Evolutionary conservation across 1,140 invertebrate species (phyloP).

Genomic region (Armadillidium nasatum): DNA sequence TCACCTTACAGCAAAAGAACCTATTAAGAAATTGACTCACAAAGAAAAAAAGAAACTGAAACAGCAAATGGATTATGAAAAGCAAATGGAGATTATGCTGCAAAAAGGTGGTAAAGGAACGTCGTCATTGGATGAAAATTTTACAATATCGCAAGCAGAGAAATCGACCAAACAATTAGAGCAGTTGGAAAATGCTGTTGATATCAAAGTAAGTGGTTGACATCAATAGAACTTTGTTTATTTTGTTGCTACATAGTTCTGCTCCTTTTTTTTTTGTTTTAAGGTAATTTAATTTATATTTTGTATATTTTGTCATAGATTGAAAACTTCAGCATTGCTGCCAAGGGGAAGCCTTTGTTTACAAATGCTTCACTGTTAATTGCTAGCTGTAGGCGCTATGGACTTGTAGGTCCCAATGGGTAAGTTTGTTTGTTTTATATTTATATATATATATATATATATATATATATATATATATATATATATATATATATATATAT

Average conservation of each 20-base stretch:
- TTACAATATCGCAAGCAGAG: constrained; percentile 91
- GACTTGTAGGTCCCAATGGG: constrained; percentile 97
- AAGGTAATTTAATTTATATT: no score
- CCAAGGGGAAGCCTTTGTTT: constrained; percentile 95
- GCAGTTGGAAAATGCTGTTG: constrained; percentile 87
- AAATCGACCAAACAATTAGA: constrained; percentile 76
- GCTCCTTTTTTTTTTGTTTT: no score
- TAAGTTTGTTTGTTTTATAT: no score
- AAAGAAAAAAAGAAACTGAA: constrained; percentile 94
- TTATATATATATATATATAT: constrained; percentile 14
- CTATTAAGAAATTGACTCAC: constrained; percentile 75
- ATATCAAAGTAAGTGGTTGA: constrained; percentile 77
- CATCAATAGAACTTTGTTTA: no score
- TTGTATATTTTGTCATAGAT: constrained; percentile 50
- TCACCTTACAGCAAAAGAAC: constrained; percentile 49
- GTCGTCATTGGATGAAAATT: constrained; percentile 85
- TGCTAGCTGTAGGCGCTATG: constrained; percentile 88
- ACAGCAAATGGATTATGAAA: constrained; percentile 86
- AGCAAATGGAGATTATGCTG: constrained; percentile 79
- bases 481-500: no score
- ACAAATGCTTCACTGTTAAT: constrained; percentile 93
- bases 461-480: no score
- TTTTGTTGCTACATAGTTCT: no score
- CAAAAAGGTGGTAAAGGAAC: constrained; percentile 82
- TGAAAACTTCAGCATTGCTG: constrained; percentile 96